Conservation (phyloP, 2,113 vertebrate species). For the Romanogobio albipinnatus region DNA sequence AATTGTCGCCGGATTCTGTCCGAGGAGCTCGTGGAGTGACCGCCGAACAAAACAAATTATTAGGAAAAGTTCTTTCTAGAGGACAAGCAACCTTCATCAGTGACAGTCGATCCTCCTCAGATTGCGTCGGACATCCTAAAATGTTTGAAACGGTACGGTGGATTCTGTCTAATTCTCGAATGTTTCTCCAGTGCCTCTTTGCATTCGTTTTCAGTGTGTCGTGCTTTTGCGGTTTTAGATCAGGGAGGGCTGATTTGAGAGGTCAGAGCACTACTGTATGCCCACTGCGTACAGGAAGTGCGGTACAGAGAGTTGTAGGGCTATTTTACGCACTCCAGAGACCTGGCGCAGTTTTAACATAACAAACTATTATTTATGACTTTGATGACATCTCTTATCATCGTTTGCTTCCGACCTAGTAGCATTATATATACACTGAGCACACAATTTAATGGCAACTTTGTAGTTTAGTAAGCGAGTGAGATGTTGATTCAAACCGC, state of each 20-base stretch:
- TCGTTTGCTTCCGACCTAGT: background rate
- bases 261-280: slow-evolving; percentile 15
- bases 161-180: slow-evolving; percentile 30
- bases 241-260: slow-evolving; percentile 29
- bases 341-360: slow-evolving; percentile 21
- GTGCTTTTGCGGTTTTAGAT: slow-evolving; percentile 6
- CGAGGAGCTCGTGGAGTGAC: slow-evolving; percentile 15
- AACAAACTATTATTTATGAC: background rate
- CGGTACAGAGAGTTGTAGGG: slow-evolving; percentile 13
- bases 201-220: slow-evolving; percentile 4
- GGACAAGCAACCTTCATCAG: slow-evolving; percentile 53
- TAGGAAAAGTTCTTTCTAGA: slow-evolving; percentile 47
- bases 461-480: background rate
- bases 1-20: background rate
- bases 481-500: background rate
- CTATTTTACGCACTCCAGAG: slow-evolving; percentile 36
- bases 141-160: slow-evolving; percentile 82
- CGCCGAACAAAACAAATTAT: background rate
- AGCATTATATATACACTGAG: too few species aligned
- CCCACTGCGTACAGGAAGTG: slow-evolving; percentile 39
- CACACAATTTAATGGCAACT: background rate
- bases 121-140: slow-evolving; percentile 72
- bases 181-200: background rate
- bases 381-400: background rate
- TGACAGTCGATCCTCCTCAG: slow-evolving; percentile 65